Conservation (phyloP, 2,888 invertebrate species). For the Opisthograptis luteolata region DNA sequence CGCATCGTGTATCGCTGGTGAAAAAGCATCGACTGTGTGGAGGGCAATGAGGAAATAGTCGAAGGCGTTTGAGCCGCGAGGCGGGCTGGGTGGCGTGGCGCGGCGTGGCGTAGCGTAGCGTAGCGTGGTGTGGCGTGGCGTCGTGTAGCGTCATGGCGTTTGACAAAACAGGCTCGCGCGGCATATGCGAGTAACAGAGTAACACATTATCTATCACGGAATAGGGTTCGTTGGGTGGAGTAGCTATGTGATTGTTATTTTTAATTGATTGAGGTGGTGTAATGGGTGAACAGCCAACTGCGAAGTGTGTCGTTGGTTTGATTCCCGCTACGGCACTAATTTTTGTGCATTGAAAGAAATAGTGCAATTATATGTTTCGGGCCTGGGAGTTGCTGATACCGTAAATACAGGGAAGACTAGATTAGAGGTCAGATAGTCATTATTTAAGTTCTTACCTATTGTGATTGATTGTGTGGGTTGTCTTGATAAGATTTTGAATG, state of each 20-base stretch:
- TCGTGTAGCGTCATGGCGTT: conserved; percentile 55
- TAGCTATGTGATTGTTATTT: conserved; percentile 27
- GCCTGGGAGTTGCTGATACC: too few relatives aligned
- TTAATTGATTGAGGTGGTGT: not conserved
- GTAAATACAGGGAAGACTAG: too few relatives aligned
- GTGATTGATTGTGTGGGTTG: too few relatives aligned
- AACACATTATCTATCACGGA: conserved; percentile 80
- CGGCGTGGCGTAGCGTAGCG: conserved; percentile 44
- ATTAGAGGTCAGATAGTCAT: too few relatives aligned
- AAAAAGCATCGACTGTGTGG: too few relatives aligned
- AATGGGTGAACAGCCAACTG: not conserved
- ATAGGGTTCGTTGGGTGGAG: conserved; percentile 57
- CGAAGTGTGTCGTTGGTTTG: not conserved
- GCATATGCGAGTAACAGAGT: conserved; percentile 77
- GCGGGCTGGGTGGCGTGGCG: conserved; percentile 1
- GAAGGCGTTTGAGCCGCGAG: conserved; percentile 1
- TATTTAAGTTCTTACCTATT: too few relatives aligned
- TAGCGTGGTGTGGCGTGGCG: conserved; percentile 37
- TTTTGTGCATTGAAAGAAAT: too few relatives aligned
- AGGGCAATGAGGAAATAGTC: too few relatives aligned
- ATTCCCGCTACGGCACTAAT: too few relatives aligned
- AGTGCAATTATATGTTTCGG: too few relatives aligned
- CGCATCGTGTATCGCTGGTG: too few relatives aligned
- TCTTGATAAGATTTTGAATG: too few relatives aligned
- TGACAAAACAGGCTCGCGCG: conserved; percentile 75